Percentiles rank a stretch among this genome's conserved stretches.
Conservation (phyloP, 1,140 invertebrate genomes). For the Nymphalis io region DNA sequence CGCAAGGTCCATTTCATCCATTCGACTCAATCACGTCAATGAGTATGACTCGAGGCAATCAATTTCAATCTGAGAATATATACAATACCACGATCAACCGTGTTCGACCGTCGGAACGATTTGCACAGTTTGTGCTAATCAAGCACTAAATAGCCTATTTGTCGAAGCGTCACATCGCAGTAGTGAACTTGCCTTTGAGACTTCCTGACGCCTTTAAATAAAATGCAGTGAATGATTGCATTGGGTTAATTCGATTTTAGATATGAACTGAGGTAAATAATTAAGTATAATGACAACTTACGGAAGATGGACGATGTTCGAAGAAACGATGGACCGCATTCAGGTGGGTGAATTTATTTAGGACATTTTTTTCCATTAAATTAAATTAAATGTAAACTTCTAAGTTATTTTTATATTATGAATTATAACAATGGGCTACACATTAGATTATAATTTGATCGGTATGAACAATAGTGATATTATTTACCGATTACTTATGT, state of each 20-base stretch:
- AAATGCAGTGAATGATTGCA: neutral
- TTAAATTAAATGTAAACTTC: no score
- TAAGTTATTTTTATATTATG: no score
- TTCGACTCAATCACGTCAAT: constrained; percentile 74
- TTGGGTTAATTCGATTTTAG: constrained; percentile 8
- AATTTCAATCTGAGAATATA: constrained; percentile 67
- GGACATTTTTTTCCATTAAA: neutral
- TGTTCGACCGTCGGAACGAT: constrained; percentile 51
- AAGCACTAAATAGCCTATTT: constrained; percentile 74
- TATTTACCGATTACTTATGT: no score
- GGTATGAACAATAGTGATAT: no score
- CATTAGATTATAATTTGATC: no score
- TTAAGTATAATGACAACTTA: constrained; percentile 56
- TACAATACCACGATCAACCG: constrained; percentile 22
- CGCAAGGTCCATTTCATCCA: constrained; percentile 70
- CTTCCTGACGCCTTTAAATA: constrained; percentile 39
- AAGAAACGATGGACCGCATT: constrained; percentile 59
- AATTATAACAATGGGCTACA: no score
- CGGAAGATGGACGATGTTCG: constrained; percentile 71
- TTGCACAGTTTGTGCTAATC: constrained; percentile 76
- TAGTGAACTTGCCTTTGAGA: constrained; percentile 48
- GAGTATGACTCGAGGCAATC: constrained; percentile 64
- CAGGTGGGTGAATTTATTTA: constrained; percentile 51
- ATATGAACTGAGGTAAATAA: constrained; percentile 16
- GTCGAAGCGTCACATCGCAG: constrained; percentile 49